phyloP scores from a whole-genome alignment of 2,113 vertebrate species.

The Strigops habroptila region DNA sequence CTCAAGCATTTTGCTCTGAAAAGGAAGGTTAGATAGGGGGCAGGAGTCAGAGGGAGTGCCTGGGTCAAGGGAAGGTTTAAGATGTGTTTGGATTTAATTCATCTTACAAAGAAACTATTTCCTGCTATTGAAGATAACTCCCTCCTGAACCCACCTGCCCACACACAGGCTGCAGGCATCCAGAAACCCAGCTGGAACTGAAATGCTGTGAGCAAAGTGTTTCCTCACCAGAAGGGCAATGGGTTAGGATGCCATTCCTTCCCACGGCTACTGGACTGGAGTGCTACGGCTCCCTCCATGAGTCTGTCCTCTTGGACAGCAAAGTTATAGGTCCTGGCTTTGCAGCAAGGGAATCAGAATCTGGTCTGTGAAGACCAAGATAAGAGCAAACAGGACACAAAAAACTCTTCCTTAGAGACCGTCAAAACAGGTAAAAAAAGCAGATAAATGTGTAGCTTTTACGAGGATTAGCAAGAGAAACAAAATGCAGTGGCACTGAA shows the following conservation, averaged over 20 bases:
- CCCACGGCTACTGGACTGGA: constrained; percentile 25
- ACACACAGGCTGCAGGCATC: constrained; percentile 66
- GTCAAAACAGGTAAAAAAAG: background rate
- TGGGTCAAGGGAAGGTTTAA: constrained; percentile 67
- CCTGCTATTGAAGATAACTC: constrained; percentile 67
- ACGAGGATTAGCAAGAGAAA: constrained; percentile 29
- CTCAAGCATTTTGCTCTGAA: constrained; percentile 43
- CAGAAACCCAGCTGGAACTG: constrained; percentile 61
- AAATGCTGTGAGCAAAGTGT: constrained; percentile 54
- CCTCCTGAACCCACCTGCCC: constrained; percentile 69
- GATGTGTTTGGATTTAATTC: constrained; percentile 68
- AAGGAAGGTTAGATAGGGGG: constrained; percentile 54
- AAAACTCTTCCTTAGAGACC: background rate
- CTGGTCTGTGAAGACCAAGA: background rate
- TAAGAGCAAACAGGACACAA: background rate
- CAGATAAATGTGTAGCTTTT: background rate
- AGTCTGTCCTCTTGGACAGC: background rate
- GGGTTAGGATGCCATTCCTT: constrained; percentile 59
- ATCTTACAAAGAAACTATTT: constrained; percentile 69
- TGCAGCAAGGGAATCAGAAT: background rate
- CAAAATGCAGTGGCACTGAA: background rate
- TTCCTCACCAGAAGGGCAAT: constrained; percentile 58
- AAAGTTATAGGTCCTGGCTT: background rate
- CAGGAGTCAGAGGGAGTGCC: constrained; percentile 64
- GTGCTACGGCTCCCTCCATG: background rate